Evolutionary conservation across 2,113 vertebrate species (phyloP), one percentile per base, ranked within the genome.

Genomic region (Ceratotherium simum): DNA sequence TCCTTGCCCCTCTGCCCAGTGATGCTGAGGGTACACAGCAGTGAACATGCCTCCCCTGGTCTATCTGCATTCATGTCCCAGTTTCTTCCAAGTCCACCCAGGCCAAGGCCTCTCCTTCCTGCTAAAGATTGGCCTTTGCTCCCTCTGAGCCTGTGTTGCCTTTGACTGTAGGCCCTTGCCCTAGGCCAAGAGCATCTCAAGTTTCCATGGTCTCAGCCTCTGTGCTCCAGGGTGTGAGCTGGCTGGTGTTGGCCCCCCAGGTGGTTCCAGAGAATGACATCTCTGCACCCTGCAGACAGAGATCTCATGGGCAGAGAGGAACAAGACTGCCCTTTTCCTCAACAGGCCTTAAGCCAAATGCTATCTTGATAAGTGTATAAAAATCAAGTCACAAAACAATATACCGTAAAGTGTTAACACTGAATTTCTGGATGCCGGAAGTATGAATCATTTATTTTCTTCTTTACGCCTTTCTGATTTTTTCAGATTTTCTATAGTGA

Each of bases 401-500:
- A n/a, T 5, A 14, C 51, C 21, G 17, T 85, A 64, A 89, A 89
- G 86, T 23, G 48, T 83, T 83, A 96, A 70, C 33, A 13, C 36
- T 70, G 46, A 48, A 10, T 87, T 93, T 92, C 79, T 80, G 56
- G 75, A 29, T 87, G 29, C 58, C 13, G 6, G 70, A 76, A n/a
- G n/a, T 72, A 42, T 18, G 62, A 65, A 8, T 88, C 20, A 14
- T 65, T 97, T 96, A 73, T 92, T 95, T 88, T 81, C 79, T 96
- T 85, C 86, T 86, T 91, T 75, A 80, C 64, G 75, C 65, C 13
- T 97, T 90, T 46, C 83, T 90, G 78, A 60, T n/a, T 84, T 89
- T 72, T 88, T 75, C 42, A 62, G 73, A 80, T 92, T 95, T 98
- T 94, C 86, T 95, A 18, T 62, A 86, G 86, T 88, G 83, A 96